Percentiles rank a stretch among this genome's conserved stretches.
Conservation (phyloP, 1,140 invertebrate species). For the Argopecten irradians region DNA sequence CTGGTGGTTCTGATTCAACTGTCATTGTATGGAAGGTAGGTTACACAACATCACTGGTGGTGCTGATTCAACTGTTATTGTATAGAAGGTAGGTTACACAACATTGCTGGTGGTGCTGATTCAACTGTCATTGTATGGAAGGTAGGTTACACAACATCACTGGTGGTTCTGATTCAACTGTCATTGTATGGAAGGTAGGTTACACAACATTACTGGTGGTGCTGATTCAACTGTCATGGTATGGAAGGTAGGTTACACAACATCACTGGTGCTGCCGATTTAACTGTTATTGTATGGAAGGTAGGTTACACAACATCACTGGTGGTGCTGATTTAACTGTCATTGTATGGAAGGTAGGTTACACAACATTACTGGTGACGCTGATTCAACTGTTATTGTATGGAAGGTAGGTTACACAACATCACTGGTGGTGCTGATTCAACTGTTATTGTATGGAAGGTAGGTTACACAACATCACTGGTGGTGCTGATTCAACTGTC, state of each 20-base stretch:
- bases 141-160: too few relatives aligned
- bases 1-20: neutral
- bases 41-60: too few relatives aligned
- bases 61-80: neutral
- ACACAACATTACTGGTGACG: too few relatives aligned
- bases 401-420: too few relatives aligned
- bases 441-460: constrained; percentile 87
- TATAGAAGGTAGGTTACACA: neutral
- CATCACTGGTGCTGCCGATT: too few relatives aligned
- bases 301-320: too few relatives aligned
- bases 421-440: constrained; percentile 96
- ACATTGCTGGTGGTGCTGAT: neutral
- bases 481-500: too few relatives aligned
- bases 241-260: constrained; percentile 83
- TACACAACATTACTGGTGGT: too few relatives aligned
- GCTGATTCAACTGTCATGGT: constrained; percentile 90
- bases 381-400: too few relatives aligned
- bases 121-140: neutral
- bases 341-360: too few relatives aligned
- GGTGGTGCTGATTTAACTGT: too few relatives aligned
- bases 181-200: neutral
- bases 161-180: neutral
- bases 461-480: constrained; percentile 54
- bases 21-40: neutral
- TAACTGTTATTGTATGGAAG: too few relatives aligned